These are phyloP conservation scores for Caerostris darwini DNA, from an alignment of 1,140 invertebrate species.

Conservation along the genomic window DNA sequence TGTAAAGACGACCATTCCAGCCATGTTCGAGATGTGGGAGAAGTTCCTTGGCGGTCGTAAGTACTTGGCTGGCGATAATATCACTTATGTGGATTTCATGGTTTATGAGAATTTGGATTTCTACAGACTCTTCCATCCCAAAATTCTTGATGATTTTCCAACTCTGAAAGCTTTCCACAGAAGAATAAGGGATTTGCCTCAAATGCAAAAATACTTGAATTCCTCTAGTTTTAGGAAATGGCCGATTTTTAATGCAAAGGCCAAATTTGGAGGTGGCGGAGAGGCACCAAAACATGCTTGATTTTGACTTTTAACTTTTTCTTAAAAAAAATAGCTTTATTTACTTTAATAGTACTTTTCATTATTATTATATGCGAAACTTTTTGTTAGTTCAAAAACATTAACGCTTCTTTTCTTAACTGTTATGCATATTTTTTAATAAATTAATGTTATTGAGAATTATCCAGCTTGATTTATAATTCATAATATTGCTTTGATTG, in stretches of 20 bases:
- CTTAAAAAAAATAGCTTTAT: too few relatives aligned
- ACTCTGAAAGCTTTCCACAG: slow-evolving; percentile 82
- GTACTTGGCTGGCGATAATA: slow-evolving; percentile 83
- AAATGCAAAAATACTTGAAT: slow-evolving; percentile 81
- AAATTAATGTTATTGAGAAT: too few relatives aligned
- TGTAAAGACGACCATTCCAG: slow-evolving; percentile 79
- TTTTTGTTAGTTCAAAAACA: too few relatives aligned
- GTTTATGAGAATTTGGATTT: slow-evolving; percentile 83
- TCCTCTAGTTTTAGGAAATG: slow-evolving; percentile 80
- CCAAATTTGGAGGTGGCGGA: slow-evolving; percentile 80
- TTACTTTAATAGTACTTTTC: too few relatives aligned
- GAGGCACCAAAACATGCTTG: neutral
- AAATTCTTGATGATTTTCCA: slow-evolving; percentile 81
- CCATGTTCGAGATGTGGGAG: slow-evolving; percentile 81
- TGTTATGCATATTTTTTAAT: too few relatives aligned
- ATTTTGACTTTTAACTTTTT: neutral
- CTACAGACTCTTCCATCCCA: slow-evolving; percentile 80
- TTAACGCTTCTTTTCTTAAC: too few relatives aligned
- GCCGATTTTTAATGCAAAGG: slow-evolving; percentile 81
- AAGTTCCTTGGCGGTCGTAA: slow-evolving; percentile 82
- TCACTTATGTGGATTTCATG: slow-evolving; percentile 84
- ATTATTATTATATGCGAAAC: too few relatives aligned
- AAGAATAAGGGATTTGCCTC: slow-evolving; percentile 81
- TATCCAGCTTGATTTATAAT: too few relatives aligned
- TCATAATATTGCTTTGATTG: too few relatives aligned